Evolutionary conservation across 2,888 invertebrate genomes (phyloP), one percentile per base, ranked within the genome.

Genomic region (Tetragnatha montana): DNA sequence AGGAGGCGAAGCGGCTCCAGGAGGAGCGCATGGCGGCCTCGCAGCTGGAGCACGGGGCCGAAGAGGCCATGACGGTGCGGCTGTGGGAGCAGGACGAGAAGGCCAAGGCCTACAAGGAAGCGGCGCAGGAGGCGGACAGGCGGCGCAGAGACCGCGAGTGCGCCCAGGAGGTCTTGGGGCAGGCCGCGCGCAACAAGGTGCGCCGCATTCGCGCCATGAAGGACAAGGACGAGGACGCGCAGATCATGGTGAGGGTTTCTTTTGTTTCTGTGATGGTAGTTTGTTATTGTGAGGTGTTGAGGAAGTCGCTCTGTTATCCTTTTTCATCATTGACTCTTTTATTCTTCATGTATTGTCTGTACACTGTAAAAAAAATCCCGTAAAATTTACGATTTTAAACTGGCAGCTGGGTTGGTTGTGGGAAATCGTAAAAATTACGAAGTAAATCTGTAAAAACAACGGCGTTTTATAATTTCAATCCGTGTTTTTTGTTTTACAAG

Each of bases 241-340:
- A 76, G 22, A 73, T 89, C 7, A 85, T 85, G 85, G 89, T 89
- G 51, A 74, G 88, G n/a, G n/a, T n/a, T n/a, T n/a, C n/a, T n/a
- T n/a, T 4, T 7, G 6, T 79, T 21, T n/a, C 22, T n/a, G 19
- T 76, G 19, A 0, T 19, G n/a, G 10, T 10, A 17, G 76, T 19
- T 35, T 47, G 12, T 74, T 10, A 19, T 10, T 14, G 68, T 68
- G n/a, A n/a, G n/a, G n/a, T n/a, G n/a, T n/a, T n/a, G n/a, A n/a
- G n/a, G n/a, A n/a, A n/a, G n/a, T n/a, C n/a, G n/a, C n/a, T n/a
- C n/a, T n/a, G n/a, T n/a, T n/a, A n/a, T n/a, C n/a, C n/a, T n/a
- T n/a, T n/a, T n/a, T n/a, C n/a, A n/a, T n/a, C n/a, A n/a, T n/a
- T n/a, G n/a, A n/a, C n/a, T n/a, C n/a, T n/a, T n/a, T n/a, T n/a